phyloP scores from a whole-genome alignment of 2,113 vertebrate genomes.

The Phylloscopus whistleri region DNA sequence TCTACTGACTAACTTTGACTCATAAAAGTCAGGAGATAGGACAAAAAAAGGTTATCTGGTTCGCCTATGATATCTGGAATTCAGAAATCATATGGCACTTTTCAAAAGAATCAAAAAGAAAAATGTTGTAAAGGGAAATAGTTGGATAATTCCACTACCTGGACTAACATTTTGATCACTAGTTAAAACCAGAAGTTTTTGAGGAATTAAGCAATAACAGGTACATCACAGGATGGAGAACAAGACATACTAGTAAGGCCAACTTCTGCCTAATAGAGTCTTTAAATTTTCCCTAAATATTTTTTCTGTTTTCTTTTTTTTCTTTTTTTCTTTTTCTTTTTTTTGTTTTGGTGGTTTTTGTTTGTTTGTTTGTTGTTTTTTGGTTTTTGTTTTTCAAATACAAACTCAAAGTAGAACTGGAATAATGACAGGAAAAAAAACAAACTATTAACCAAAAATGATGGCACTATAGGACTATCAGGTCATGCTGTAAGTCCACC shows the following conservation, averaged over 20 bases:
- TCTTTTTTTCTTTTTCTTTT: too few relatives aligned
- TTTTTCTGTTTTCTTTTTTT: neutral
- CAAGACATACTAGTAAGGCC: neutral
- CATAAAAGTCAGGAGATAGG: neutral
- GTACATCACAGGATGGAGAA: neutral
- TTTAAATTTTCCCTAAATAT: neutral
- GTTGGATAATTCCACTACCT: neutral
- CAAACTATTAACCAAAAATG: too few relatives aligned
- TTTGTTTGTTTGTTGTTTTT: too few relatives aligned
- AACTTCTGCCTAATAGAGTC: neutral
- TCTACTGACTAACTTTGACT: neutral
- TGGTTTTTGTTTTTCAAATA: neutral
- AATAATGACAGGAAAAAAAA: neutral
- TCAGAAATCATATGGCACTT: neutral
- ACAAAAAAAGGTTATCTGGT: neutral
- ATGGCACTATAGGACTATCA: neutral
- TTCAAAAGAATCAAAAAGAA: neutral
- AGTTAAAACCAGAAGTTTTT: neutral
- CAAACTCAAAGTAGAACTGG: neutral
- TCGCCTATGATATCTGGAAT: neutral
- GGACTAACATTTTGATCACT: neutral
- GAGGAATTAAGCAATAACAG: neutral
- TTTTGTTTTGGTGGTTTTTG: too few relatives aligned
- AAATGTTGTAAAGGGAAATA: neutral
- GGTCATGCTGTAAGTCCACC: neutral